A percentile compares a stretch with the other conserved stretches of the same genome.
These are phyloP conservation scores for Nothura maculosa DNA, from an alignment of 2,797 vertebrate genomes.

Conservation along the genomic window DNA sequence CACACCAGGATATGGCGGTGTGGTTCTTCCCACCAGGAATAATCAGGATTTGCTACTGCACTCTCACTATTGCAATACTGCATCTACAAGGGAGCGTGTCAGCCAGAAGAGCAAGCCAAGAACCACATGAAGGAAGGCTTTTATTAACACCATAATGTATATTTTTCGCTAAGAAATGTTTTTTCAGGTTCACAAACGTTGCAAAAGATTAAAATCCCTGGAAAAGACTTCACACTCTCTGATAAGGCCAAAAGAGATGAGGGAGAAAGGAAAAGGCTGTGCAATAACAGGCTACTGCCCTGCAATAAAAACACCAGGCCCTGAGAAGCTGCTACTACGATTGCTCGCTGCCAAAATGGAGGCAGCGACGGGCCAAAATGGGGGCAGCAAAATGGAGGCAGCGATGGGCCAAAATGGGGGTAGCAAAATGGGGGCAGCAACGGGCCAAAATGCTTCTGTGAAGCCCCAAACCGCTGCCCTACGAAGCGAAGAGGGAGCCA, in stretches of 20 bases:
- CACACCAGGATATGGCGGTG: background rate
- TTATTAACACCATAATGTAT: background rate
- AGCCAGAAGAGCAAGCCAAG: background rate
- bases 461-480: background rate
- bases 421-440: no score
- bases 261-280: background rate
- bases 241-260: accelerated
- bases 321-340: background rate
- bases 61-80: background rate
- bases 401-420: no score
- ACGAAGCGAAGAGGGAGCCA: background rate
- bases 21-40: background rate
- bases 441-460: background rate
- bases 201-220: background rate
- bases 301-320: background rate
- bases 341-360: background rate
- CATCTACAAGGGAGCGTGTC: background rate
- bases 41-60: background rate
- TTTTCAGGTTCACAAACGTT: background rate
- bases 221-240: background rate
- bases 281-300: background rate
- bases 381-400: no score
- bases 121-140: background rate
- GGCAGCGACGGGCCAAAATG: background rate
- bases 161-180: background rate